Evolutionary conservation across 1,140 invertebrate genomes (phyloP), one percentile per base, ranked within the genome.

Genomic region (Eumeta japonica): DNA sequence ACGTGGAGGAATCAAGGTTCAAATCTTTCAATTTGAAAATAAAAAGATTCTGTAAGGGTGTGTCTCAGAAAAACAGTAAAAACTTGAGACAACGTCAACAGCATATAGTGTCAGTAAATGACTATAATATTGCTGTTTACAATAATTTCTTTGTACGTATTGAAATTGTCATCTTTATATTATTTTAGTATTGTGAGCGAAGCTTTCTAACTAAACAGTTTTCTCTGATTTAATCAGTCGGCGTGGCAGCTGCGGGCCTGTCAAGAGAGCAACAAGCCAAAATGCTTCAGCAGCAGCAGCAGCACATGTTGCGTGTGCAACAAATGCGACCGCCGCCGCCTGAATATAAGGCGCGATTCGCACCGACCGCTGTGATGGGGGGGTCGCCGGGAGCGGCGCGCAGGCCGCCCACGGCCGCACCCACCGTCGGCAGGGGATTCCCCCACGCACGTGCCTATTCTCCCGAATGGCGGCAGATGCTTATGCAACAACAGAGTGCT

Each of bases 271-370:
- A 80, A 40, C 82, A 83, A 51, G 81, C 82, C 2, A 84, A 84
- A 47, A 71, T 83, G 45, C 55, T 84, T 44, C 82, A 83, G 42
- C 80, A 80, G 34, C 80, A 82, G 38, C 76, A 76, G 40, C 74
- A 76, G 49, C 74, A 80, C 39, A 77, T 82, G 67, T 46, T 80
- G 56, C 71, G 79, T 17, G 78, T 77, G 15, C 63, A 73, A 31
- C 61, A 80, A 73, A 73, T 78, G 62, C 75, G 86, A 30, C 86
- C 86, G 10, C 86, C 86, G 13, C 86, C 86, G 16, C 86, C 86
- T 1, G 86, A 88, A 58, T 88, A 88, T 63, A 88, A 87, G 70
- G 79, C 83, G 75, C 53, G 82, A 72, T 63, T 80, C 83, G 50
- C 61, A 47, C 13, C 59, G 46, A 45, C 60, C 52, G 57, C 55